Evolutionary conservation across 2,113 vertebrate species (phyloP).

Genomic region (Vicugna pacos): DNA sequence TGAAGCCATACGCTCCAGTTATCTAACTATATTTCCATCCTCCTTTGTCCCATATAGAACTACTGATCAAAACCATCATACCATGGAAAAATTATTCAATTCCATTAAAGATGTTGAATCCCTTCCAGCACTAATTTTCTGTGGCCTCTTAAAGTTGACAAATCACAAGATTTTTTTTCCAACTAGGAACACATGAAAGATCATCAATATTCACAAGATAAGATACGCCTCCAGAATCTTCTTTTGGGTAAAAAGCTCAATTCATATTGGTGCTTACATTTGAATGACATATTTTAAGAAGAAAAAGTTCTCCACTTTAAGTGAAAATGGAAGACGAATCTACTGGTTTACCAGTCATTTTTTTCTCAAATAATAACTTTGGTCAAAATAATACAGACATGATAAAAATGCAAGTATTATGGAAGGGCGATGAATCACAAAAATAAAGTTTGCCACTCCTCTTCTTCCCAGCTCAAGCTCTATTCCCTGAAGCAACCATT

Average conservation of each 20-base stretch:
- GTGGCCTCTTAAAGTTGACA: background rate
- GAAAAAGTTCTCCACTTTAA: background rate
- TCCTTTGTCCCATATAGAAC: background rate
- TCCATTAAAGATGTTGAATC: background rate
- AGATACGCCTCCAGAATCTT: background rate
- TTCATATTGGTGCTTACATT: background rate
- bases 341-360: background rate
- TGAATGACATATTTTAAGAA: conserved; percentile 48
- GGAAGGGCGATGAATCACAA: background rate
- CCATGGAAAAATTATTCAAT: background rate
- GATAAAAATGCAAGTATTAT: background rate
- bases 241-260: conserved; percentile 23
- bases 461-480: background rate
- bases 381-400: background rate
- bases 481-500: background rate
- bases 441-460: background rate
- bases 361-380: conserved; percentile 41
- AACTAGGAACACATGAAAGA: conserved; percentile 10
- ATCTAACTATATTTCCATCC: background rate
- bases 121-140: conserved; percentile 14
- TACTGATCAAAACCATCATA: background rate
- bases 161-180: conserved; percentile 49
- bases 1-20: background rate
- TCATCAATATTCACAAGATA: conserved; percentile 3
- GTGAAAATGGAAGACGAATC: conserved; percentile 36